Conservation (phyloP, 2,797 vertebrate genomes). For the Alectoris magna region DNA sequence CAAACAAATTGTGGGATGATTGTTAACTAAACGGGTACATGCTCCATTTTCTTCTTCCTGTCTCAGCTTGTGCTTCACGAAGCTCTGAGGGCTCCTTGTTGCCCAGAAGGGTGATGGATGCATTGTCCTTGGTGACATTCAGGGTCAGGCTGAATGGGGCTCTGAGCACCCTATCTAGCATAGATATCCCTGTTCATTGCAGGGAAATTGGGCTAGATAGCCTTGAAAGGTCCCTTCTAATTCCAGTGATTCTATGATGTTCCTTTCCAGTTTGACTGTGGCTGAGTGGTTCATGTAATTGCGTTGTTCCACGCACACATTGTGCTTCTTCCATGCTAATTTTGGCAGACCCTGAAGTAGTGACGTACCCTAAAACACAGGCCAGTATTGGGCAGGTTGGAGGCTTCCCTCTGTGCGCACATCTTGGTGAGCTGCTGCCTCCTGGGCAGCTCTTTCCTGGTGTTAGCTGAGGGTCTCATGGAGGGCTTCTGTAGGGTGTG, state of each 20-base stretch:
- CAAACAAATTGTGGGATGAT: neutral
- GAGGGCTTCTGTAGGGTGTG: neutral
- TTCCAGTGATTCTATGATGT: no score
- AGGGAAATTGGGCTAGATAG: no score
- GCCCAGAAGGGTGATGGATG: no score
- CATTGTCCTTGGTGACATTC: no score
- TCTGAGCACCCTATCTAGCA: no score
- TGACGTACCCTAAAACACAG: neutral
- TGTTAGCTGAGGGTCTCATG: neutral
- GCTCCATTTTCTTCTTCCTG: neutral
- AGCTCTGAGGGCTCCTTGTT: neutral
- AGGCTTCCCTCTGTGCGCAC: neutral
- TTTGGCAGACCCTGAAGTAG: neutral
- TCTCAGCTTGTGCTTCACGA: neutral
- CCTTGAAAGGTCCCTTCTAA: no score
- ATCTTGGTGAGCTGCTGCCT: neutral
- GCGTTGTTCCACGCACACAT: rapidly evolving
- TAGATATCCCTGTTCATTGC: no score
- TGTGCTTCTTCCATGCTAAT: neutral
- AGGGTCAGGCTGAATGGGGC: no score
- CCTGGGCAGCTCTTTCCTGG: neutral
- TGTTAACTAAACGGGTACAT: neutral
- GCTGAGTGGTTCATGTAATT: neutral
- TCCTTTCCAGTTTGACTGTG: neutral
- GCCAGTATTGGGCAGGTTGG: neutral